Conservation (phyloP, 2,113 vertebrate genomes). For the Connochaetes taurinus region DNA sequence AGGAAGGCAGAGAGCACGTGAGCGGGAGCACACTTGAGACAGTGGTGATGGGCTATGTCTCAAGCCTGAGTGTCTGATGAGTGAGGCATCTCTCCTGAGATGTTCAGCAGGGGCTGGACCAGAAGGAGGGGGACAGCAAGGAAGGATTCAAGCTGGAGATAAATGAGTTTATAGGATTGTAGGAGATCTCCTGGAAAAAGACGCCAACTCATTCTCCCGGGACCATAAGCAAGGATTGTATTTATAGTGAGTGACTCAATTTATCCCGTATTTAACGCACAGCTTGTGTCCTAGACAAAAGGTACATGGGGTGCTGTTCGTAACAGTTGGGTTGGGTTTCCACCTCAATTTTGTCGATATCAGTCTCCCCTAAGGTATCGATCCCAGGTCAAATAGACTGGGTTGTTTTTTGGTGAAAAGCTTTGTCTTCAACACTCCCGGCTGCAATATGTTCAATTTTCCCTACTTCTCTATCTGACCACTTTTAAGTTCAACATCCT, state of each 20-base stretch:
- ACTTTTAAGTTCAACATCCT: not conserved
- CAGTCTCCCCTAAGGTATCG: not conserved
- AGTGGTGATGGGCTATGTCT: too few relatives aligned
- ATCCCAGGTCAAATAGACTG: not conserved
- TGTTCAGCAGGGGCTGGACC: not conserved
- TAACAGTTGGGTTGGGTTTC: not conserved
- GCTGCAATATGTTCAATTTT: not conserved
- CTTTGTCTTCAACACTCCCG: not conserved
- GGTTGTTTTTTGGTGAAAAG: not conserved
- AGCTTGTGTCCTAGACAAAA: not conserved
- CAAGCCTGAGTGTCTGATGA: not conserved
- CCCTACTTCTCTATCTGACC: not conserved
- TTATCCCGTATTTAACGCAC: not conserved
- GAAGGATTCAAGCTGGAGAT: not conserved
- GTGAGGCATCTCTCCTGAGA: not conserved
- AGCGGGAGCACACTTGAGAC: accelerated
- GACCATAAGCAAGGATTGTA: not conserved
- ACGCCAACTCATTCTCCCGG: not conserved
- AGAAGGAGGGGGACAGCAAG: not conserved
- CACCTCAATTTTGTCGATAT: not conserved
- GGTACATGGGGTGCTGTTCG: not conserved
- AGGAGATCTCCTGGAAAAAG: not conserved
- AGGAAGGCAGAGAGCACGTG: not conserved
- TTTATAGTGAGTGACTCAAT: not conserved
- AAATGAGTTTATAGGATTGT: not conserved